A percentile compares a stretch with the other conserved stretches of the same genome.
Evolutionary conservation across 2,797 vertebrate genomes (phyloP).

Genomic region (Zalophus californianus): DNA sequence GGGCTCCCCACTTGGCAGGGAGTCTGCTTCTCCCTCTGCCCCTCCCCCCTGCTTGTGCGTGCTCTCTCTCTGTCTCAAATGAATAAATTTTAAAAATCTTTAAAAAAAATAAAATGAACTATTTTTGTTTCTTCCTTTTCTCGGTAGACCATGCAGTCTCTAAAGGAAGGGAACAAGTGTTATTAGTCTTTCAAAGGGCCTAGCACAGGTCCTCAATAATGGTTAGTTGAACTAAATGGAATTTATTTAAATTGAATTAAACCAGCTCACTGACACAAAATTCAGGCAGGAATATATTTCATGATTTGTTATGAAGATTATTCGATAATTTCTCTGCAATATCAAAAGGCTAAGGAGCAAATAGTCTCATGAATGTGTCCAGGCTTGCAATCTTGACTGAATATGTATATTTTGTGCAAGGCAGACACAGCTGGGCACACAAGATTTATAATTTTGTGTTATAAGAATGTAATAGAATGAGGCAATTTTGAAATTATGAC

Average conservation of each 20-base stretch:
- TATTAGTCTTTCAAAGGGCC: constrained; percentile 32
- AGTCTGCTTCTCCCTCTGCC: neutral
- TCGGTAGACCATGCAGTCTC: neutral
- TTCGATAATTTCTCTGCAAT: neutral
- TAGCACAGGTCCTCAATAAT: neutral
- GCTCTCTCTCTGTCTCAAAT: neutral
- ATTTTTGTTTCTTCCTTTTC: constrained; percentile 2
- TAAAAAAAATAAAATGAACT: neutral
- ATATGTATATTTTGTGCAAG: neutral
- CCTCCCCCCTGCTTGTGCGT: too few relatives aligned
- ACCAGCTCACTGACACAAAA: neutral
- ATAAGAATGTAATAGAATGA: constrained; percentile 13
- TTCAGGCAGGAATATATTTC: neutral
- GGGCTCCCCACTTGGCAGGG: neutral
- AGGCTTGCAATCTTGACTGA: neutral
- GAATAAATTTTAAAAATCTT: neutral
- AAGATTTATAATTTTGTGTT: neutral
- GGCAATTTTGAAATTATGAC: constrained; percentile 39
- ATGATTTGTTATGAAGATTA: neutral
- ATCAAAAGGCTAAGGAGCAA: constrained; percentile 16
- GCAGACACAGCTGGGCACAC: neutral
- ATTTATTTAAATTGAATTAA: constrained; percentile 23
- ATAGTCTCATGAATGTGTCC: neutral
- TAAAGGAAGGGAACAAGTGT: neutral
- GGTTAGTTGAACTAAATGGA: neutral